phyloP scores from a whole-genome alignment of 2,888 invertebrate genomes.

The Leptinotarsa haldemani region DNA sequence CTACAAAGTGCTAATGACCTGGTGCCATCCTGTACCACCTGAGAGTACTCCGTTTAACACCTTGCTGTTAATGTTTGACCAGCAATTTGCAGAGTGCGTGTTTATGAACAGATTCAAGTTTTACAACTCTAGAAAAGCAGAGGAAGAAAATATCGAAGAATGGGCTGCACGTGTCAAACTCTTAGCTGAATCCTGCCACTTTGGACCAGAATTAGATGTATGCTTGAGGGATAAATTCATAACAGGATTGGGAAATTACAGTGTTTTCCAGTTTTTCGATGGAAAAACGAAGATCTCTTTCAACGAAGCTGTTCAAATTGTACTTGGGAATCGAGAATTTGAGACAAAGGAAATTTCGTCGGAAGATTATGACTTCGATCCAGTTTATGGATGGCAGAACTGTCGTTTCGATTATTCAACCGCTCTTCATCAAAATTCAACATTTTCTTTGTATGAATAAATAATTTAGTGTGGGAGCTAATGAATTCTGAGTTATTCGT shows the following conservation, averaged over 20 bases:
- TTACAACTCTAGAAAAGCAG: conserved; percentile 39
- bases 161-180: conserved; percentile 47
- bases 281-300: conserved; percentile 24
- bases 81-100: conserved; percentile 40
- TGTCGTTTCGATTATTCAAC: not conserved
- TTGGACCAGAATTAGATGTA: conserved; percentile 40
- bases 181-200: conserved; percentile 45
- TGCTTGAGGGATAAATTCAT: conserved; percentile 46
- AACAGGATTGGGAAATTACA: conserved; percentile 36
- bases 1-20: conserved; percentile 45
- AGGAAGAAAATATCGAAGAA: conserved; percentile 41
- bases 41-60: conserved; percentile 40
- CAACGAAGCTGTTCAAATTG: conserved; percentile 30
- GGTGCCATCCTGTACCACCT: conserved; percentile 40
- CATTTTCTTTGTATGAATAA: not conserved
- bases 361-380: conserved; percentile 6
- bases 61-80: conserved; percentile 41
- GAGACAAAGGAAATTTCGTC: not conserved
- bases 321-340: conserved; percentile 8
- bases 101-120: conserved; percentile 46
- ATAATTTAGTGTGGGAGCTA: conserved; percentile 3
- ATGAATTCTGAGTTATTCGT: not conserved
- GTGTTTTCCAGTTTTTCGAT: conserved; percentile 25
- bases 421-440: conserved; percentile 1
- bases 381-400: not conserved